Evolutionary conservation across 2,113 vertebrate species (phyloP), one percentile per base, ranked within the genome.

Genomic region (Silurus glanis): DNA sequence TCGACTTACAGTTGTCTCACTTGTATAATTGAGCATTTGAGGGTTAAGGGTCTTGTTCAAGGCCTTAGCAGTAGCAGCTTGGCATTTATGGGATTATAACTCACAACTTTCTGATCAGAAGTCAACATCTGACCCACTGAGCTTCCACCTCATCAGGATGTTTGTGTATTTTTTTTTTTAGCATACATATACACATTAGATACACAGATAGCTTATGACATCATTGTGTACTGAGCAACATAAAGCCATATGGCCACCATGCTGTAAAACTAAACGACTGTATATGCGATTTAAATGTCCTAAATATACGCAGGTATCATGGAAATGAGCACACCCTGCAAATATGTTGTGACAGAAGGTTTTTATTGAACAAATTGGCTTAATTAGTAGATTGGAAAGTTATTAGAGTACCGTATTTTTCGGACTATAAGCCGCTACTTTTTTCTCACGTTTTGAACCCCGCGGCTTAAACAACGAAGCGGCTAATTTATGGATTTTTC

Each of bases 211-310:
- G 25, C 14, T 56, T 53, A 58, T 56, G 76, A 58, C 76, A 58
- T 59, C 76, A 59, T 37, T 80, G 55, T 59, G 55, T 56, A 80
- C 55, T 37, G 55, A 58, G 55, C 76, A 59, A 37, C 59, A 10
- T 79, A 79, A 28, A 58, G 25, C 76, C 23, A 79, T 59, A 59
- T 80, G 76, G 55, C 14, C 76, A 28, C 55, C 76, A 59, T 58
- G 72, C 72, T 51, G 72, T 75, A 75, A 75, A 51, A 75, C 10
- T 28, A 7, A 58, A 58, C 5, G 7, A 58, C 10, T 56, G 78
- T 59, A 6, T 37, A 19, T 37, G 25, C 59, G 56, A 80, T 55
- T 12, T 58, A 37, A 14, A 71, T 37, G 13, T 7, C 10, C 4
- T 74, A 49, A 19, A 74, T 19, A 21, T 75, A 23, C 23, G 47